A percentile compares a stretch with the other conserved stretches of the same genome.
These are phyloP conservation scores for Agrochola lychnidis DNA, from an alignment of 2,888 invertebrate species.

Conservation along the genomic window DNA sequence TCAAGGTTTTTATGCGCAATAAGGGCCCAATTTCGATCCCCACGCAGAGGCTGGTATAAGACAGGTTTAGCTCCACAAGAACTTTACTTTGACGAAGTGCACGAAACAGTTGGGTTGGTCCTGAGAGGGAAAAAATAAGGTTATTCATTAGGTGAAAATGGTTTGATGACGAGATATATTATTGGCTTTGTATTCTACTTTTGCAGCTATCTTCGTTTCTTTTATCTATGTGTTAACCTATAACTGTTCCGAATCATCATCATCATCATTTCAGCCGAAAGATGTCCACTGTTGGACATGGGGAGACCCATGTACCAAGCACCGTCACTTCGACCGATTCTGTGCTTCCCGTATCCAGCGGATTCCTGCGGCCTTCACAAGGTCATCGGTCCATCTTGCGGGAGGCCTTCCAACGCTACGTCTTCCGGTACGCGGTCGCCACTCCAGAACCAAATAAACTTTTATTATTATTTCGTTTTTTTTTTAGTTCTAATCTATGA, in stretches of 20 bases:
- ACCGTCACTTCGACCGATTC: too few relatives aligned
- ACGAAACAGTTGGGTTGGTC: slow-evolving; percentile 13
- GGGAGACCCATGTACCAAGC: too few relatives aligned
- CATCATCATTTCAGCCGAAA: too few relatives aligned
- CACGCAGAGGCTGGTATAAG: slow-evolving; percentile 13
- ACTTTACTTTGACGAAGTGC: slow-evolving; percentile 11
- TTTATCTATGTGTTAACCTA: not conserved
- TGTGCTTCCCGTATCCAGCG: too few relatives aligned
- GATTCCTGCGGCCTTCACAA: too few relatives aligned
- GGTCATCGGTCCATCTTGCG: too few relatives aligned
- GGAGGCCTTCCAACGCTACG: too few relatives aligned
- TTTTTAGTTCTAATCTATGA: too few relatives aligned
- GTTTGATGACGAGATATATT: not conserved
- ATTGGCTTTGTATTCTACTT: not conserved
- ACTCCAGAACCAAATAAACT: not conserved
- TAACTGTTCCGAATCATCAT: not conserved
- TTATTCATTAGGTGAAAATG: not conserved
- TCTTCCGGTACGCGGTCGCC: too few relatives aligned
- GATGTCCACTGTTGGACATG: too few relatives aligned
- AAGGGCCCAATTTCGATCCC: not conserved
- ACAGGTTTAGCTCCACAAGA: slow-evolving; percentile 30
- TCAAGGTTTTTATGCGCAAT: slow-evolving; percentile 19
- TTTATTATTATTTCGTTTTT: not conserved
- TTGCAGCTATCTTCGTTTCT: not conserved
- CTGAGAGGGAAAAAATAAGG: not conserved